These are phyloP conservation scores for Climacteris rufus DNA, from an alignment of 2,113 vertebrate genomes.

Conservation along the genomic window DNA sequence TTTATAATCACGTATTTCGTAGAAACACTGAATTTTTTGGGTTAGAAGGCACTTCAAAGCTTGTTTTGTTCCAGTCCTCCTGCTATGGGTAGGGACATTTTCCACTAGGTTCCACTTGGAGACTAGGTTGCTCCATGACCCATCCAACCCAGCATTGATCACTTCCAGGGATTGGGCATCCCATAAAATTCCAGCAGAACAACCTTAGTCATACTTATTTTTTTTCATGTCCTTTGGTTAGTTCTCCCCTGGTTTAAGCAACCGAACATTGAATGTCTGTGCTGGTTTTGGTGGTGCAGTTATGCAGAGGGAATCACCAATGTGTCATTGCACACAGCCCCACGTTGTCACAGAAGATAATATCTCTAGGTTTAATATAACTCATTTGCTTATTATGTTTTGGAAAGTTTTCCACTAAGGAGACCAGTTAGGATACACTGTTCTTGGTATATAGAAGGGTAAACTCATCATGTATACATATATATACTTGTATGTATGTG, in stretches of 20 bases:
- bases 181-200: background rate
- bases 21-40: background rate
- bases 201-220: too few relatives aligned
- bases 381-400: background rate
- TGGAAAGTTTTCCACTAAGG: background rate
- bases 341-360: accelerated
- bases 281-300: background rate
- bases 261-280: background rate
- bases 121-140: background rate
- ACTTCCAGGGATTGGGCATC: background rate
- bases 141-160: background rate
- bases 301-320: background rate
- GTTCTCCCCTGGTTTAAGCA: background rate
- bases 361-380: background rate
- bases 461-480: background rate
- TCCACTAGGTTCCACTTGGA: too few relatives aligned
- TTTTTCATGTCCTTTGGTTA: background rate
- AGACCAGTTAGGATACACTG: background rate
- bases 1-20: background rate
- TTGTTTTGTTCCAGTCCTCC: background rate
- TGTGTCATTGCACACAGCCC: background rate
- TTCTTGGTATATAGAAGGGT: background rate
- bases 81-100: background rate
- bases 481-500: accelerated
- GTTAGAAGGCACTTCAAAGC: background rate